phyloP scores from a whole-genome alignment of 2,888 invertebrate species.

The Caenorhabditis plicata region DNA sequence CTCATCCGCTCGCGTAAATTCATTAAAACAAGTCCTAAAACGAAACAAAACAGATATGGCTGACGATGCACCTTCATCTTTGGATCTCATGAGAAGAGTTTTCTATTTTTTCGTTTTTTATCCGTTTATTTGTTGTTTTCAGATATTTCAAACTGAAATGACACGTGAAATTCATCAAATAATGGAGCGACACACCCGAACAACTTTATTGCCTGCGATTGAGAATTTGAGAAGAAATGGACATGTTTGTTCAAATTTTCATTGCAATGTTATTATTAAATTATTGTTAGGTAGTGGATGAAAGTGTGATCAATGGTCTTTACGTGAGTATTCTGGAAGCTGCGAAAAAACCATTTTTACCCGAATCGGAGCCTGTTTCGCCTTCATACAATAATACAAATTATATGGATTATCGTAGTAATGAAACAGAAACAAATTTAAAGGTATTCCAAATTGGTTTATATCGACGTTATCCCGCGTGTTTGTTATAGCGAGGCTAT shows the following conservation, averaged over 20 bases:
- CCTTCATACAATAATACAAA: neutral
- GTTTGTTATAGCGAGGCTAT: slow-evolving; percentile 24
- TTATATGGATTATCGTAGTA: slow-evolving; percentile 3
- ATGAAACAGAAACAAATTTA: slow-evolving; percentile 22
- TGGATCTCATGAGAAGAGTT: slow-evolving; percentile 53
- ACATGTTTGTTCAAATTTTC: slow-evolving; percentile 31
- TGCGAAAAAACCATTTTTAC: slow-evolving; percentile 51
- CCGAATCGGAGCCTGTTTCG: slow-evolving; percentile 9
- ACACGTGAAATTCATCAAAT: slow-evolving; percentile 55
- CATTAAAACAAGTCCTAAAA: slow-evolving; percentile 49
- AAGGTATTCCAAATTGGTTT: too few species aligned
- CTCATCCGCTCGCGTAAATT: slow-evolving; percentile 49
- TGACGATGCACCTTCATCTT: slow-evolving; percentile 49
- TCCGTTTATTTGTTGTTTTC: neutral
- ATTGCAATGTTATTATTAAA: neutral
- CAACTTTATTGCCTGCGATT: slow-evolving; percentile 61
- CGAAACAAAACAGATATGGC: slow-evolving; percentile 59
- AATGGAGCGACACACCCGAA: slow-evolving; percentile 57
- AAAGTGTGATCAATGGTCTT: slow-evolving; percentile 49
- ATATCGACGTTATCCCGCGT: too few species aligned
- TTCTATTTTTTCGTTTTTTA: too few species aligned
- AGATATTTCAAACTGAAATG: slow-evolving; percentile 56
- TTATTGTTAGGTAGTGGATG: slow-evolving; percentile 44
- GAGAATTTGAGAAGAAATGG: slow-evolving; percentile 61
- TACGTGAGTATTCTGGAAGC: slow-evolving; percentile 55